Evolutionary conservation across 2,113 vertebrate species (phyloP).

Genomic region (Diphyllodes magnificus): DNA sequence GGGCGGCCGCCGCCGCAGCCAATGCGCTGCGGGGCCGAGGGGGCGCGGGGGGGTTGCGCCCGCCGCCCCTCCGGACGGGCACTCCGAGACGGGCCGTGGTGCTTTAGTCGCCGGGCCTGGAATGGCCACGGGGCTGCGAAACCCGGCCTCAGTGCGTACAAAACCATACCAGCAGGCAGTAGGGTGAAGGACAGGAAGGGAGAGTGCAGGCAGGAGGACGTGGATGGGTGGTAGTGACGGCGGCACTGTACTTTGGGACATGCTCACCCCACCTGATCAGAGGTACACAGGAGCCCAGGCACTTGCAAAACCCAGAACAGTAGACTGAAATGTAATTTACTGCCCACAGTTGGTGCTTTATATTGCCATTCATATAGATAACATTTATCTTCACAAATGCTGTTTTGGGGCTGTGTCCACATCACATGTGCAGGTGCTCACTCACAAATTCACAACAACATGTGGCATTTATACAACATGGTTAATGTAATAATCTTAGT

Average conservation of each 20-base stretch:
- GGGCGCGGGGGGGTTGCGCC: neutral
- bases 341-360: neutral
- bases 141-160: accelerated
- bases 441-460: neutral
- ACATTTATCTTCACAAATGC: neutral
- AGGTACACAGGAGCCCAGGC: neutral
- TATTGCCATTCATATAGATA: neutral
- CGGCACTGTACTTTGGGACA: neutral
- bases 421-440: accelerated
- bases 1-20: neutral
- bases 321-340: neutral
- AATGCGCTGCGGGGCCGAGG: neutral
- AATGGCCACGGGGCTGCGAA: neutral
- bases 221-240: neutral
- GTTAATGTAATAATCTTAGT: neutral
- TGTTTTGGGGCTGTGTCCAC: neutral
- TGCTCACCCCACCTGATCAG: neutral
- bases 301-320: neutral
- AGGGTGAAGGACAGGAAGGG: neutral
- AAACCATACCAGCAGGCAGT: accelerated
- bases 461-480: neutral
- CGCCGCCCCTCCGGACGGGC: neutral
- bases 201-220: neutral
- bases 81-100: accelerated
- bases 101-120: accelerated